Percentiles rank a stretch among this genome's conserved stretches.
phyloP scores from a whole-genome alignment of 2,797 vertebrate genomes.

The Sebastes oblongus region DNA sequence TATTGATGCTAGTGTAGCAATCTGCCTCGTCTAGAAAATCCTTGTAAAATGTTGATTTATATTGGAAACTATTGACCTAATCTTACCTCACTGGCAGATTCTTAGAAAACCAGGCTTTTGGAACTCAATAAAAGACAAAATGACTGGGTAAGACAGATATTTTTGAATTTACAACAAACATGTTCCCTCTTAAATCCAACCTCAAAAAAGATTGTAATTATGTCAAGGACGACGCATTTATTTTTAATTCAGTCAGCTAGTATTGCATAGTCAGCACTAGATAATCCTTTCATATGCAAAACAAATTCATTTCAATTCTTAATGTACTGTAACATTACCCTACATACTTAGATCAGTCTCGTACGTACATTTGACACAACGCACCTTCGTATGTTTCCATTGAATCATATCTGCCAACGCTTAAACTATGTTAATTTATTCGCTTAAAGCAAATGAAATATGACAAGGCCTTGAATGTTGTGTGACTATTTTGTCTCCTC shows the following conservation, averaged over 20 bases:
- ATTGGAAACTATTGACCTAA: not conserved
- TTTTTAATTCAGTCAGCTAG: not conserved
- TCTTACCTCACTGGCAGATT: not conserved
- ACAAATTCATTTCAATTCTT: not conserved
- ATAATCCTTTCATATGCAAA: not conserved
- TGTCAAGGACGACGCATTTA: not conserved
- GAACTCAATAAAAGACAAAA: not conserved
- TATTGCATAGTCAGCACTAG: not conserved
- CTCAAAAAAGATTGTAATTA: not conserved
- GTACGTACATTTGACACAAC: not conserved
- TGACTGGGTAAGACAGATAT: not conserved
- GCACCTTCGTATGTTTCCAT: not conserved
- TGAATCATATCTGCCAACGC: not conserved
- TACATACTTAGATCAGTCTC: not conserved
- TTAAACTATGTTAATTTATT: conserved; percentile 35
- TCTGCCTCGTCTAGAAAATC: not conserved
- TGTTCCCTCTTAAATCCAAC: not conserved
- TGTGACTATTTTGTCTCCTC: conserved; percentile 40
- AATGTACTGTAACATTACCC: not conserved
- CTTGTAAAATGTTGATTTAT: not conserved
- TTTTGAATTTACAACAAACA: not conserved
- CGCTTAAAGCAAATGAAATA: conserved; percentile 39
- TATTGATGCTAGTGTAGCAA: not conserved
- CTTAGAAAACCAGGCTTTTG: not conserved
- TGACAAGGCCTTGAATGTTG: conserved; percentile 41